These are phyloP conservation scores for Chlorops oryzae DNA, from an alignment of 1,140 invertebrate species.

Conservation along the genomic window DNA sequence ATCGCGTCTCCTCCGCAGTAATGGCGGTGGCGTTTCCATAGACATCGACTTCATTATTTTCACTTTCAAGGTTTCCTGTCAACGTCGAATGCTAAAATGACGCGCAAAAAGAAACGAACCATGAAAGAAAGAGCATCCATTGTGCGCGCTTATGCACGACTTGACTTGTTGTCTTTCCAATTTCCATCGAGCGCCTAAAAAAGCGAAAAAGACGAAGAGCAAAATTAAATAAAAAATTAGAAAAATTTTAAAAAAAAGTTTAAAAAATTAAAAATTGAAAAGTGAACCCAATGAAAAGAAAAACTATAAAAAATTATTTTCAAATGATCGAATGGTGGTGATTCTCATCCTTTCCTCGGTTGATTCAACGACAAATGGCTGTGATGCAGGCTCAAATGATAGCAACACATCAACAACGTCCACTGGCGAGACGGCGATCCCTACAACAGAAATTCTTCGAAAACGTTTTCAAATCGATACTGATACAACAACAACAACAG, in stretches of 20 bases:
- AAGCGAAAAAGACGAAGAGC: not conserved
- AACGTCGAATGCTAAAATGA: too few relatives aligned
- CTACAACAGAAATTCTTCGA: too few relatives aligned
- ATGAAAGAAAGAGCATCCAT: too few relatives aligned
- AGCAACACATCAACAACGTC: slow-evolving; percentile 20
- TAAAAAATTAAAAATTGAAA: slow-evolving; percentile 4
- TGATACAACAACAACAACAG: not conserved
- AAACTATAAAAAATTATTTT: slow-evolving; percentile 15
- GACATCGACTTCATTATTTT: too few relatives aligned
- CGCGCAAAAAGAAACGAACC: too few relatives aligned
- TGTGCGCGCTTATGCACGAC: too few relatives aligned
- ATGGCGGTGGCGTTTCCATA: too few relatives aligned
- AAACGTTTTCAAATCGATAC: too few relatives aligned
- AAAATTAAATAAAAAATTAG: slow-evolving; percentile 1
- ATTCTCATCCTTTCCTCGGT: slow-evolving; percentile 48
- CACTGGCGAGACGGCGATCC: slow-evolving; percentile 16
- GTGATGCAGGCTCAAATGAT: slow-evolving; percentile 20
- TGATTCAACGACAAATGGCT: slow-evolving; percentile 31
- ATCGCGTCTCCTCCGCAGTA: too few relatives aligned
- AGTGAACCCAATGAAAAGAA: slow-evolving; percentile 3
- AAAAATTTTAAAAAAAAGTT: not conserved
- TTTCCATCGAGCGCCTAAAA: too few relatives aligned
- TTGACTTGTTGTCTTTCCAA: too few relatives aligned
- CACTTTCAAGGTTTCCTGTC: too few relatives aligned
- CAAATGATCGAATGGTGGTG: slow-evolving; percentile 49